Evolutionary conservation across 2,797 vertebrate genomes (phyloP).

Genomic region (Apodemus agrarius): DNA sequence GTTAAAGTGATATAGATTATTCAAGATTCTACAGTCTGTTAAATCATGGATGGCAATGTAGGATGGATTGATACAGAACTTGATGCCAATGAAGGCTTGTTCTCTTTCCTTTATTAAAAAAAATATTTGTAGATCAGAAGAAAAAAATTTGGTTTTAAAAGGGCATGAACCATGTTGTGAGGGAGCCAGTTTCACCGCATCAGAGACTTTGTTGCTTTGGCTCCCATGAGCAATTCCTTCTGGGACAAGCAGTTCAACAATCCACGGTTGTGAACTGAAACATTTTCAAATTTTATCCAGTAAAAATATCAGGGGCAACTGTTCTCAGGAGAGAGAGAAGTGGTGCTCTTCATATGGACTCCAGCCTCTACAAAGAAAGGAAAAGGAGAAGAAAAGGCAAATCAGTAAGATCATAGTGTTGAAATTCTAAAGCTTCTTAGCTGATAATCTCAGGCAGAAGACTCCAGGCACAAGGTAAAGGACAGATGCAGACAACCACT

Average conservation of each 20-base stretch:
- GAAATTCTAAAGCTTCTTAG: not conserved
- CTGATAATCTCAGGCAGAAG: not conserved
- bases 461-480: not conserved
- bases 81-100: slow-evolving; percentile 74
- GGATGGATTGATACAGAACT: slow-evolving; percentile 81
- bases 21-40: slow-evolving; percentile 85
- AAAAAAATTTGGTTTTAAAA: slow-evolving; percentile 81
- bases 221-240: slow-evolving; percentile 73
- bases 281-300: slow-evolving; percentile 78
- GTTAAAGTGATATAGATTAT: slow-evolving; percentile 87
- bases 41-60: slow-evolving; percentile 83
- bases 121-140: slow-evolving; percentile 77
- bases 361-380: slow-evolving; percentile 81
- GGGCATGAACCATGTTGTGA: slow-evolving; percentile 63
- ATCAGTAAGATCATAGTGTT: not conserved
- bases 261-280: slow-evolving; percentile 75
- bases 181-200: slow-evolving; percentile 17
- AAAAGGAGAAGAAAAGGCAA: slow-evolving; percentile 62
- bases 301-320: slow-evolving; percentile 71
- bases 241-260: slow-evolving; percentile 60
- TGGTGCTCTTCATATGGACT: slow-evolving; percentile 80
- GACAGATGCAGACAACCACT: not conserved
- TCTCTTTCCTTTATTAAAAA: slow-evolving; percentile 79
- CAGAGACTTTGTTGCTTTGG: slow-evolving; percentile 62
- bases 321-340: slow-evolving; percentile 69